Evolutionary conservation across 2,113 vertebrate species (phyloP).

Genomic region (Plestiodon gilberti): DNA sequence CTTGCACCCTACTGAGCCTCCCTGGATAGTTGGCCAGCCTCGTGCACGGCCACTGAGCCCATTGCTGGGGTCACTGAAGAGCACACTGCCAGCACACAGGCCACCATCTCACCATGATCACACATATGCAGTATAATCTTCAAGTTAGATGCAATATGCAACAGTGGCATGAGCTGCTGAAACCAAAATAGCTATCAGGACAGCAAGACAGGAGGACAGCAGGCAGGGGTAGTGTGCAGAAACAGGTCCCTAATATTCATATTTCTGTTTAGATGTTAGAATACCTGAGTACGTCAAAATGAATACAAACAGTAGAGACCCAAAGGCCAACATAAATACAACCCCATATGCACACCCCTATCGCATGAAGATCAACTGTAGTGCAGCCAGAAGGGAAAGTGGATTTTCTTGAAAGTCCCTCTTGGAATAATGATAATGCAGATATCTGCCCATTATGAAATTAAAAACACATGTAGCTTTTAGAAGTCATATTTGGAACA

Average conservation of each 20-base stretch:
- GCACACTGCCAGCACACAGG: background rate
- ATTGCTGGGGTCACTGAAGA: too few species aligned
- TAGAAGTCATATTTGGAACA: background rate
- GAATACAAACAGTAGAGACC: background rate
- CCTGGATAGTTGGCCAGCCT: too few species aligned
- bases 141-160: background rate
- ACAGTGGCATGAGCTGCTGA: background rate
- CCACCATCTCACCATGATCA: background rate
- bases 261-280: background rate
- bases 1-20: too few species aligned
- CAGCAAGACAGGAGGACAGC: background rate
- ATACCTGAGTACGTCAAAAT: background rate
- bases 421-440: background rate
- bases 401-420: conserved; percentile 2
- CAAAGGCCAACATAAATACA: background rate
- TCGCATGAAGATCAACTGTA: background rate
- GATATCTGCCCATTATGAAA: conserved; percentile 1
- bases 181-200: background rate
- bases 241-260: background rate
- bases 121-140: background rate
- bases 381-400: background rate
- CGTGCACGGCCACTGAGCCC: too few species aligned
- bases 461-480: conserved; percentile 1
- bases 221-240: background rate
- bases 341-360: background rate